These are phyloP conservation scores for Camelus dromedarius DNA, from an alignment of 2,113 vertebrate species.

Conservation along the genomic window DNA sequence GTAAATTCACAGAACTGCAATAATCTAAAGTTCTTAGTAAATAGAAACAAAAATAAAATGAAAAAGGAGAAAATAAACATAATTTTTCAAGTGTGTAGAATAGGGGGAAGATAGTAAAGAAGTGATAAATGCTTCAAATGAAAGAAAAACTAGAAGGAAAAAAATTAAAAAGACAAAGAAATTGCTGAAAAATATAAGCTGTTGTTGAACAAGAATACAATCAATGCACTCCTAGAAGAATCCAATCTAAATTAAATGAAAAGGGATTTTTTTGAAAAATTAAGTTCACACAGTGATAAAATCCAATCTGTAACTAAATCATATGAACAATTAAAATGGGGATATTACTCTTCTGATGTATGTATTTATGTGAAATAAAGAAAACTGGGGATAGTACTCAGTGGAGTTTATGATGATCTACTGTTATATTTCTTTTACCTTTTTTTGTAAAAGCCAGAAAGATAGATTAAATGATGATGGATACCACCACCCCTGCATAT, in stretches of 20 bases:
- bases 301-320: not conserved
- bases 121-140: not conserved
- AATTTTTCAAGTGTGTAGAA: not conserved
- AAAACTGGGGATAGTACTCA: not conserved
- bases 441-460: not conserved
- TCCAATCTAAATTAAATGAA: not conserved
- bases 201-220: not conserved
- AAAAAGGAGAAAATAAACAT: not conserved
- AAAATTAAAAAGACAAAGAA: not conserved
- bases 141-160: not conserved
- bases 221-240: not conserved
- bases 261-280: not conserved
- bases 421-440: not conserved
- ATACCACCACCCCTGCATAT: too few relatives aligned
- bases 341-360: not conserved
- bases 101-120: not conserved
- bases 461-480: not conserved
- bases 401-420: not conserved
- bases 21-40: not conserved
- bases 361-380: not conserved
- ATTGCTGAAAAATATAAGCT: not conserved
- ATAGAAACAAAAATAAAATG: not conserved
- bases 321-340: not conserved
- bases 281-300: not conserved
- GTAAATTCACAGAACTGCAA: not conserved